These are phyloP conservation scores for Scyliorhinus canicula DNA, from an alignment of 2,797 vertebrate genomes.

Conservation along the genomic window DNA sequence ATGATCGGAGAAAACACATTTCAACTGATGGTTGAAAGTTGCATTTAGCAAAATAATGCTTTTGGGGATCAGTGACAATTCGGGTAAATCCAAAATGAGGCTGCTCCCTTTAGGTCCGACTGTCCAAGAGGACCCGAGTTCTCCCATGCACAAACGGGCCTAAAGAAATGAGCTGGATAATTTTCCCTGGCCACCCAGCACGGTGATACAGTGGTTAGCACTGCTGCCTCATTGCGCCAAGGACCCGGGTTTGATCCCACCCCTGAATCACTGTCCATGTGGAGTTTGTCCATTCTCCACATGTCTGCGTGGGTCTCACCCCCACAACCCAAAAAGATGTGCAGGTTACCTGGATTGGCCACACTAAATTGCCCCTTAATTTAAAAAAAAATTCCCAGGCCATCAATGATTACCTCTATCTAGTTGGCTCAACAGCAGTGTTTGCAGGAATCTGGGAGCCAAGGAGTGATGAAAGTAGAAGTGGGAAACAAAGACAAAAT, in stretches of 20 bases:
- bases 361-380: too few species aligned
- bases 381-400: too few species aligned
- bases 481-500: background rate
- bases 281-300: too few species aligned
- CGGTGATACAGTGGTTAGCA: too few species aligned
- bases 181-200: too few species aligned
- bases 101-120: background rate
- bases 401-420: background rate
- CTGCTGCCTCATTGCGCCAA: too few species aligned
- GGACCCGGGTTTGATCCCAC: too few species aligned
- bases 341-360: too few species aligned
- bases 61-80: background rate
- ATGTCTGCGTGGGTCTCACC: too few species aligned
- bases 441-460: background rate
- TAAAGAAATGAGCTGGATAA: background rate
- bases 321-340: too few species aligned
- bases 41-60: background rate
- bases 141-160: background rate
- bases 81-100: background rate
- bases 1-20: background rate
- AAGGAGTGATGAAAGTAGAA: background rate
- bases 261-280: too few species aligned
- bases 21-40: background rate
- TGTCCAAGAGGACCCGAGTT: background rate
- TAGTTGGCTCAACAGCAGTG: background rate